A percentile compares a stretch with the other conserved stretches of the same genome.
Conservation (phyloP, 2,797 vertebrate species). For the Anguilla megastoma region DNA sequence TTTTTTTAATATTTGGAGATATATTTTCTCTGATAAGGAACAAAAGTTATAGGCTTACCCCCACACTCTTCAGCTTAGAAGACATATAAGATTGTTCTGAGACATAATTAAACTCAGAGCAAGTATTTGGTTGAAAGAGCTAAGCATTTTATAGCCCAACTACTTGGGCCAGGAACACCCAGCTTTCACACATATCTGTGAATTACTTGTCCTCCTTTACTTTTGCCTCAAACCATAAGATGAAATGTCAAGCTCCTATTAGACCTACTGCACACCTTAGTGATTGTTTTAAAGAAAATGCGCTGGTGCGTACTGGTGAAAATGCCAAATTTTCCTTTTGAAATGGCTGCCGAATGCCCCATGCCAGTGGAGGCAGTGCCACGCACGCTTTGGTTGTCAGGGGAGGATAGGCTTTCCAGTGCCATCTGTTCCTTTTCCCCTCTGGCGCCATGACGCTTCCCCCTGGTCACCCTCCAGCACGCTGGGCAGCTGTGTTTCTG, state of each 20-base stretch:
- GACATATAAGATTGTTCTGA: background rate
- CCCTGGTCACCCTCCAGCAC: background rate
- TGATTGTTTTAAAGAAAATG: background rate
- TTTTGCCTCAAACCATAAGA: background rate
- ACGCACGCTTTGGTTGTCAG: background rate
- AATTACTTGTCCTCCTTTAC: background rate
- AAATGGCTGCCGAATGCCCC: background rate
- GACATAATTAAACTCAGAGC: background rate
- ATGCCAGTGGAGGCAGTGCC: background rate
- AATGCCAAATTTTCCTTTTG: background rate
- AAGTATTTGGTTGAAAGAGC: background rate
- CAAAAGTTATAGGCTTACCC: background rate
- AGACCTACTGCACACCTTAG: background rate
- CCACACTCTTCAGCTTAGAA: background rate
- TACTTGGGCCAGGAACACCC: background rate
- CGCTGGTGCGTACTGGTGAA: background rate
- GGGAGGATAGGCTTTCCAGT: background rate
- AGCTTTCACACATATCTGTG: background rate
- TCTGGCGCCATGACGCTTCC: background rate
- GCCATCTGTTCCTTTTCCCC: conserved; percentile 27
- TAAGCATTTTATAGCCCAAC: background rate
- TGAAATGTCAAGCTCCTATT: background rate
- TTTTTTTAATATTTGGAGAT: background rate
- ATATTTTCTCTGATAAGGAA: background rate
- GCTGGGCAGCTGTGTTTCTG: conserved; percentile 3